phyloP scores from a whole-genome alignment of 1,140 invertebrate genomes.

The Procambarus clarkii region DNA sequence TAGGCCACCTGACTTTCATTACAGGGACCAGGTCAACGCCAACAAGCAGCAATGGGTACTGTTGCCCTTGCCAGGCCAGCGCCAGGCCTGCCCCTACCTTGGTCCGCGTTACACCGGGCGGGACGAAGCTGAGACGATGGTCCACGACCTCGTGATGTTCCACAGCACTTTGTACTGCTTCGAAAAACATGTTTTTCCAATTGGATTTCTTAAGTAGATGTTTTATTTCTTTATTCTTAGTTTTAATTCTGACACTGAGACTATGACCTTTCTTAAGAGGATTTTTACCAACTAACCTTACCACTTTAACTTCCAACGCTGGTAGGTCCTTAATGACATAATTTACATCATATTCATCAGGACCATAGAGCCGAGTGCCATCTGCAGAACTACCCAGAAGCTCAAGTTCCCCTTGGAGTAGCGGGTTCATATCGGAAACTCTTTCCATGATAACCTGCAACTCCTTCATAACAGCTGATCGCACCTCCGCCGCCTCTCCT shows the following conservation, averaged over 20 bases:
- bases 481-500: conserved; percentile 17
- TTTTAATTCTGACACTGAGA: not conserved
- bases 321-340: not conserved
- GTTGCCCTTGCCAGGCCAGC: conserved; percentile 15
- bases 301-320: not conserved
- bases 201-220: not conserved
- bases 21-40: conserved; percentile 35
- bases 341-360: conserved; percentile 44
- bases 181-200: not conserved
- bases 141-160: not conserved
- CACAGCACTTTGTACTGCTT: not conserved
- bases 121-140: conserved; percentile 4
- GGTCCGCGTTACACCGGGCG: conserved; percentile 20
- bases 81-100: conserved; percentile 12
- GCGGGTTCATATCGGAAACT: not conserved
- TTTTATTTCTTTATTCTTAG: not conserved
- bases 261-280: not conserved
- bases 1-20: not conserved
- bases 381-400: conserved; percentile 27
- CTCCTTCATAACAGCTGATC: not conserved
- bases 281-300: not conserved
- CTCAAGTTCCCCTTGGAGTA: not conserved
- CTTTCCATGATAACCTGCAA: not conserved
- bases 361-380: conserved; percentile 10
- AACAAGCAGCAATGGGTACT: conserved; percentile 23